phyloP scores from a whole-genome alignment of 2,113 vertebrate species.

The Phalacrocorax carbo region DNA sequence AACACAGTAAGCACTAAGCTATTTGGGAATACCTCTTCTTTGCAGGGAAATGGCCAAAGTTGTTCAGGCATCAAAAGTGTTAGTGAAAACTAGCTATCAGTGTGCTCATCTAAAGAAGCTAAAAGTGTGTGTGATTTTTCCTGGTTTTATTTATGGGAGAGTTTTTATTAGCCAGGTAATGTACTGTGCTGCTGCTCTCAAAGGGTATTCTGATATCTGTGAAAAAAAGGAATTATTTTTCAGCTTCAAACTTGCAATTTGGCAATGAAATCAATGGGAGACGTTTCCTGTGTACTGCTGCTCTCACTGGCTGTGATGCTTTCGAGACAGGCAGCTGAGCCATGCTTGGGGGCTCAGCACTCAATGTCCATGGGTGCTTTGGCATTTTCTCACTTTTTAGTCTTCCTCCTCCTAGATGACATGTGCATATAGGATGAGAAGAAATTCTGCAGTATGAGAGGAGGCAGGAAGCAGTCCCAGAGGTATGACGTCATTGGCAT shows the following conservation, averaged over 20 bases:
- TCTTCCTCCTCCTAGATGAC: background rate
- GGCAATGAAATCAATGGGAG: background rate
- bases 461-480: background rate
- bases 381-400: background rate
- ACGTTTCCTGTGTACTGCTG: background rate
- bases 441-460: background rate
- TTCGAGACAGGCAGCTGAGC: background rate
- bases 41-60: background rate
- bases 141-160: background rate
- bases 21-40: background rate
- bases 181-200: background rate
- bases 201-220: background rate
- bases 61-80: background rate
- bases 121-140: background rate
- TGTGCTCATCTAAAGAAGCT: background rate
- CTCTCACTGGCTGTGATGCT: fast-evolving
- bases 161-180: background rate
- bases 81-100: background rate
- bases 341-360: background rate
- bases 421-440: background rate
- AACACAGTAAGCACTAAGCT: background rate
- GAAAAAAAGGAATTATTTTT: background rate
- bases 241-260: background rate
- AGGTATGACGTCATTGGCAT: too few relatives aligned
- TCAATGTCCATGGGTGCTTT: background rate